phyloP scores from a whole-genome alignment of 2,797 vertebrate genomes.

The Myotis vivesi region DNA sequence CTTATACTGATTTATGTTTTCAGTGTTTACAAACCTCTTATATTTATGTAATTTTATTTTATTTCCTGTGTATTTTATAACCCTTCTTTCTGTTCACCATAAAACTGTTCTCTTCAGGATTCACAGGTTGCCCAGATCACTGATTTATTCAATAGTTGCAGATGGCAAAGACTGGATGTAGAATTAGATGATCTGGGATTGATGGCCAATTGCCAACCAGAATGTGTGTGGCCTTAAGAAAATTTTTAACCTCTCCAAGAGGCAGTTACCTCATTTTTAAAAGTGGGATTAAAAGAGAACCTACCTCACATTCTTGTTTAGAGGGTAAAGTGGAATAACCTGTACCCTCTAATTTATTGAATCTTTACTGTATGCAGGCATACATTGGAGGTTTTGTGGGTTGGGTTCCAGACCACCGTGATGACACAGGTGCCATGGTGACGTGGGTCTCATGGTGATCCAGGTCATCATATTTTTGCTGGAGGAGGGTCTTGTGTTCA shows the following conservation, averaged over 20 bases:
- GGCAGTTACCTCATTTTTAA: not conserved
- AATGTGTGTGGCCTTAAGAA: not conserved
- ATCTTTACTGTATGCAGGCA: not conserved
- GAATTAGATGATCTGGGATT: not conserved
- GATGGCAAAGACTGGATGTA: not conserved
- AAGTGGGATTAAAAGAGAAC: not conserved
- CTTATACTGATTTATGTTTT: not conserved
- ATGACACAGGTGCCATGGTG: not conserved
- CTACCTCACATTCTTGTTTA: not conserved
- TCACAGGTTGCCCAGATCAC: not conserved
- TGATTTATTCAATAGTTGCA: not conserved
- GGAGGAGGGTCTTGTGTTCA: not conserved
- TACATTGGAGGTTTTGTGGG: not conserved
- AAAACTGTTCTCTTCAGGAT: not conserved
- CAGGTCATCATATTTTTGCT: not conserved
- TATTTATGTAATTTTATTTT: slow-evolving; percentile 29
- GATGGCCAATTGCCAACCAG: not conserved
- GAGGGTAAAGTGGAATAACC: not conserved
- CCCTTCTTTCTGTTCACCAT: not conserved
- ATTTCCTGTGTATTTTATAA: not conserved
- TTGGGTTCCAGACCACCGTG: not conserved
- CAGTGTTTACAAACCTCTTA: not conserved
- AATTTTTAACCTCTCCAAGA: not conserved
- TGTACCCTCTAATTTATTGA: not conserved
- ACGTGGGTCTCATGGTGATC: not conserved